A percentile compares a stretch with the other conserved stretches of the same genome.
phyloP scores from a whole-genome alignment of 2,888 invertebrate genomes.

The Cynaeus angustus region DNA sequence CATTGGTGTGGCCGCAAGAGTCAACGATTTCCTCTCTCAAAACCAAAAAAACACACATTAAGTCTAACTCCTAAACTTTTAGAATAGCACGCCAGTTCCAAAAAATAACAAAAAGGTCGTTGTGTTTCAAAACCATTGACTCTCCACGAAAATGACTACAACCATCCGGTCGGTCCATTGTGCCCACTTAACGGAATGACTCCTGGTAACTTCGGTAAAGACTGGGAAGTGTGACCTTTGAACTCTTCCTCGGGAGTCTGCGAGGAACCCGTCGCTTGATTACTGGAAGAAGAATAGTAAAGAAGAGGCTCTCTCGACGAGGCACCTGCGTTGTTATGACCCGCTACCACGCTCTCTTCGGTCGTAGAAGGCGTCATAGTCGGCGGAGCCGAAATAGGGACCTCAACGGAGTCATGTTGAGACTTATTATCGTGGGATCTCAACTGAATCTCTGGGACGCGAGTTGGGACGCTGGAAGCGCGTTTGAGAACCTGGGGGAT shows the following conservation, averaged over 20 bases:
- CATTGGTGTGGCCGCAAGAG: slow-evolving; percentile 29
- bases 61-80: slow-evolving; percentile 12
- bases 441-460: slow-evolving; percentile 72
- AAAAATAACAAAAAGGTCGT: slow-evolving; percentile 15
- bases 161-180: slow-evolving; percentile 82
- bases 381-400: slow-evolving; percentile 60
- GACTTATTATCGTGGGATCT: slow-evolving; percentile 76
- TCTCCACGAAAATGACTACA: slow-evolving; percentile 58
- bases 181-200: slow-evolving; percentile 85
- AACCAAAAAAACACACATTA: not conserved
- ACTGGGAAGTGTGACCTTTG: slow-evolving; percentile 70
- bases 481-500: slow-evolving; percentile 76
- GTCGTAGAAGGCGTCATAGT: slow-evolving; percentile 75
- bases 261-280: slow-evolving; percentile 69
- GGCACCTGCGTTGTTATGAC: slow-evolving; percentile 62
- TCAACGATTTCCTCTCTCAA: slow-evolving; percentile 32
- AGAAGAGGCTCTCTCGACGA: slow-evolving; percentile 79
- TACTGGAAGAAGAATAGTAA: slow-evolving; percentile 73
- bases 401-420: slow-evolving; percentile 76
- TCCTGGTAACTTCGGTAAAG: slow-evolving; percentile 79
- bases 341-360: slow-evolving; percentile 72
- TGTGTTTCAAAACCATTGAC: slow-evolving; percentile 31
- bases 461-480: slow-evolving; percentile 82
- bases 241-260: slow-evolving; percentile 71
- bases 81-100: slow-evolving; percentile 20